Base-by-base conservation (phyloP, 2,113 vertebrate genomes). In the Microtus pennsylvanicus region DNA sequence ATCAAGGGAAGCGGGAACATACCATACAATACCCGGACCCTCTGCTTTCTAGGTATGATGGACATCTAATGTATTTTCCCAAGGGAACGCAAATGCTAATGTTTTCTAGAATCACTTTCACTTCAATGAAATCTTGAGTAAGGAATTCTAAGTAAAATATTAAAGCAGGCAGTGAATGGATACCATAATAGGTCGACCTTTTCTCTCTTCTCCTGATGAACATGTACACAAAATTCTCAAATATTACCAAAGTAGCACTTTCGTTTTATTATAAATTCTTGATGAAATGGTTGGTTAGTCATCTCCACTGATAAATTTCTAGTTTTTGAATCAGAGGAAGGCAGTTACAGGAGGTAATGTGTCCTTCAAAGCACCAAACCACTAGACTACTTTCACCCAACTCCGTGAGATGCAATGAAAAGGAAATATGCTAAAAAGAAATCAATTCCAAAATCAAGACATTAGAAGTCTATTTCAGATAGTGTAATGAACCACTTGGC, bases 391-490 rank as follows among this genome's bases (percentile, higher is more conserved):
- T 78, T n/a, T 81, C 26, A 42, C 45, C 13, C 38, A 90, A 52
- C 72, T 38, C 28, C 42, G 87, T 77, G 47, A 96, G 82, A 89
- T 78, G 45, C 22, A 93, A 65, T 95, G n/a, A 82, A 95, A 91
- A 94, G 81, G 26, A 96, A 92, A 33, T 50, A 75, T 47, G 21
- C 85, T 94, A 42, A 94, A 95, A 93, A 35, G n/a, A 7, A 77
- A 93, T 76, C 30, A 55, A 47, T 82, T 95, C 78, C 38, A 93
- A 95, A 96, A 65, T 86, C 88, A 92, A 95, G 17, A 21, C 55
- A 75, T 83, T 89, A 86, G 33, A 55, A 61, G 90, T 92, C 30
- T 52, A 90, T 94, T 96, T 94, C 72, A 77, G 76, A 58, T 65
- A 93, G 22, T 82, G 28, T 33, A 80, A 33, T 92, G 22, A 85